Percentiles rank a stretch among this genome's conserved stretches.
These are phyloP conservation scores for Coryphaenoides rupestris DNA, from an alignment of 2,113 vertebrate species.

Conservation along the genomic window DNA sequence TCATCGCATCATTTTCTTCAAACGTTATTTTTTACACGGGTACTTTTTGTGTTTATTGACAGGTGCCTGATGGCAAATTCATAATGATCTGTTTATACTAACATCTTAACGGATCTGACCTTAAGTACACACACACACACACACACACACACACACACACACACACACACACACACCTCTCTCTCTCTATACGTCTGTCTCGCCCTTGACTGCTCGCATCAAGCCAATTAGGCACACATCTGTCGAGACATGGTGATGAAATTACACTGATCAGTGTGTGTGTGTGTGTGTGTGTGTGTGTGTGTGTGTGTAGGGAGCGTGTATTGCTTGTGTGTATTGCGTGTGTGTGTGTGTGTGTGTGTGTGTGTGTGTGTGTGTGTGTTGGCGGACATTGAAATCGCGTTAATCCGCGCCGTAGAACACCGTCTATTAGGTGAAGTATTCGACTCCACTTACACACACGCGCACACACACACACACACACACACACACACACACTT, in stretches of 20 bases:
- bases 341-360: slow-evolving; percentile 7
- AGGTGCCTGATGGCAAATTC: no score
- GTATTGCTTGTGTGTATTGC: slow-evolving; percentile 15
- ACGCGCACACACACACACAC: slow-evolving; percentile 39
- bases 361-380: slow-evolving; percentile 4
- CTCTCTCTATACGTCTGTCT: slow-evolving; percentile 5
- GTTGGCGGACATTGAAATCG: slow-evolving; percentile 48
- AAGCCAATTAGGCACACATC: slow-evolving; percentile 65
- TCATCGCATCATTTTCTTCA: no score
- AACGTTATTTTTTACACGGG: no score
- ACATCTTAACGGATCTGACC: no score
- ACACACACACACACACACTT: slow-evolving; percentile 22
- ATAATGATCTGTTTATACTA: no score
- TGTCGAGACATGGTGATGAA: slow-evolving; percentile 61
- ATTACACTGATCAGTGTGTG: slow-evolving; percentile 34
- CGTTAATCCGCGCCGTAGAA: slow-evolving; percentile 59
- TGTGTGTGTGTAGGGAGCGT: slow-evolving; percentile 3
- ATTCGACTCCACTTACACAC: slow-evolving; percentile 54
- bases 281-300: slow-evolving; percentile 11
- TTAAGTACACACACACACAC: not conserved
- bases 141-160: not conserved
- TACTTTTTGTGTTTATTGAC: no score
- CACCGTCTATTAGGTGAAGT: slow-evolving; percentile 55
- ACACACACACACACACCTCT: slow-evolving; percentile 13
- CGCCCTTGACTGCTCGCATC: slow-evolving; percentile 38